Conservation (phyloP, 1,140 invertebrate genomes). For the Saxidomus purpurata region DNA sequence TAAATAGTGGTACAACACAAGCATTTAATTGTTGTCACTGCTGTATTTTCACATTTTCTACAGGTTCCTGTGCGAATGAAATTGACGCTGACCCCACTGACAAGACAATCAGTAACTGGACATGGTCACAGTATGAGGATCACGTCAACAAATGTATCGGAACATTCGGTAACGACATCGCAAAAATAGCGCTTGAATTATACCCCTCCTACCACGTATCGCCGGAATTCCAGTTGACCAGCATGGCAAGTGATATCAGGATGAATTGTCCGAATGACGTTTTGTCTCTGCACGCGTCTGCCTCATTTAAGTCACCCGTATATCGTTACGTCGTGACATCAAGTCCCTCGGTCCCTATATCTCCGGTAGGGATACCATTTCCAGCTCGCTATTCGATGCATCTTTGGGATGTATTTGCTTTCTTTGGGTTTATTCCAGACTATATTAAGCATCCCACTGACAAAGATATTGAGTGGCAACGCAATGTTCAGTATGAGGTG, state of each 20-base stretch:
- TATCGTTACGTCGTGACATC: constrained; percentile 75
- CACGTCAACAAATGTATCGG: constrained; percentile 65
- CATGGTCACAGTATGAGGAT: constrained; percentile 71
- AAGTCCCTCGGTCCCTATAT: constrained; percentile 70
- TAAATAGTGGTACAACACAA: no score
- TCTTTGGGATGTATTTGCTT: constrained; percentile 79
- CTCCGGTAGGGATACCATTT: constrained; percentile 67
- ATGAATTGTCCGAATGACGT: constrained; percentile 72
- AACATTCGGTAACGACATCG: constrained; percentile 65
- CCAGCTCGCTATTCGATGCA: constrained; percentile 73
- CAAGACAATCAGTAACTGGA: constrained; percentile 71
- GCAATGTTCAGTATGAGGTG: constrained; percentile 71
- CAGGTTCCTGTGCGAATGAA: constrained; percentile 72
- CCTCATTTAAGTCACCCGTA: constrained; percentile 68
- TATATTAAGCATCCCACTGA: constrained; percentile 66
- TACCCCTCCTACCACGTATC: constrained; percentile 69
- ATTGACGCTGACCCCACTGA: constrained; percentile 64
- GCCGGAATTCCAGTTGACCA: constrained; percentile 73
- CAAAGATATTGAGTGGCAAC: constrained; percentile 72
- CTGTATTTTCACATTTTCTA: no score
- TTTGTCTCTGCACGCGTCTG: constrained; percentile 52
- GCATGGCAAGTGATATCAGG: constrained; percentile 71
- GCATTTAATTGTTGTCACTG: no score
- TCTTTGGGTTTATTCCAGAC: constrained; percentile 74
- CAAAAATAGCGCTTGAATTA: constrained; percentile 62